Percentiles rank a stretch among this genome's conserved stretches.
Evolutionary conservation across 2,888 invertebrate genomes (phyloP).

Genomic region (Apocheima hispidaria): DNA sequence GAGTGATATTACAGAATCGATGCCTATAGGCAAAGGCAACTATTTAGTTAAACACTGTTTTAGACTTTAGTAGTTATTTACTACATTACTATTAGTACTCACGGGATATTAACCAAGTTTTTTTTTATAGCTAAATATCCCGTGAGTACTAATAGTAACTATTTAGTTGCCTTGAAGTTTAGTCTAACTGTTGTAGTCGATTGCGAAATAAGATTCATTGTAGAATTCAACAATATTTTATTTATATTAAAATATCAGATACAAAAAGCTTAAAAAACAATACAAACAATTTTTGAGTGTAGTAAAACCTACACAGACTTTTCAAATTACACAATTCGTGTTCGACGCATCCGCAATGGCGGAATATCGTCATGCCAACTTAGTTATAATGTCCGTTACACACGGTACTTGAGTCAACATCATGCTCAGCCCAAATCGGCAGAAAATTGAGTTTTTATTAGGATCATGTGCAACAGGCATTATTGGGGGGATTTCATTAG

Average conservation of each 20-base stretch:
- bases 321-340: slow-evolving; percentile 43
- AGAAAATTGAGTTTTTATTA: slow-evolving; percentile 1
- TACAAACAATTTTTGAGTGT: slow-evolving; percentile 44
- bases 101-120: too few species aligned
- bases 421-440: too few species aligned
- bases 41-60: too few species aligned
- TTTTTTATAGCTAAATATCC: too few species aligned
- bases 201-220: not conserved
- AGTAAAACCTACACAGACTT: slow-evolving; percentile 68
- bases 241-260: slow-evolving; percentile 27
- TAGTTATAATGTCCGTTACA: slow-evolving; percentile 21
- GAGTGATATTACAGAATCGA: too few species aligned
- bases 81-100: too few species aligned
- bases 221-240: slow-evolving; percentile 29
- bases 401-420: too few species aligned
- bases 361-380: slow-evolving; percentile 38
- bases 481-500: slow-evolving; percentile 11
- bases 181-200: too few species aligned
- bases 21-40: too few species aligned
- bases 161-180: too few species aligned
- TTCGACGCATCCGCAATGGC: slow-evolving; percentile 37
- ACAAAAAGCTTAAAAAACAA: slow-evolving; percentile 44
- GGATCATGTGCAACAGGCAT: slow-evolving; percentile 14
- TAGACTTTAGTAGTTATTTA: too few species aligned
- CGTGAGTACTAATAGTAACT: too few species aligned